Evolutionary conservation across 2,797 vertebrate species (phyloP), one percentile per base, ranked within the genome.

Genomic region (Pampus argenteus): DNA sequence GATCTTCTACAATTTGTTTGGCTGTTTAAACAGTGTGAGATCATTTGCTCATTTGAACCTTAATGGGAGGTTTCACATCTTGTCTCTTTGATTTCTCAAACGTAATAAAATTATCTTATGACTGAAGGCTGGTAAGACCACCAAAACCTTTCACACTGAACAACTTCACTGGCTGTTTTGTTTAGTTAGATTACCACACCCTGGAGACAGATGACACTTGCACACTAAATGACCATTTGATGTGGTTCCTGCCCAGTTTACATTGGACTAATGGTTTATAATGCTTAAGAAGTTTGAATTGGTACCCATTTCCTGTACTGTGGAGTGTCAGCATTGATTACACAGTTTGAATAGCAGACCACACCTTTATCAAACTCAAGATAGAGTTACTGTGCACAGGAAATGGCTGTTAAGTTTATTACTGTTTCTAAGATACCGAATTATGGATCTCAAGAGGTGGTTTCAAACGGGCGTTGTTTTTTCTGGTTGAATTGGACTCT

Each of bases 1-100:
- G 68, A 66, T 74, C 50, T 64, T 79, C 45, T 25, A 40, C 63
- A 74, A 60, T 59, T 44, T 70, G 63, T 61, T 69, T 65, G 57
- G 71, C 77, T 66, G 71, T 59, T 71, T 75, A 44, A 66, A 67
- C 51, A 61, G 29, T 0, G 34, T 88, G 85, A 88, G 76, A 59
- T 87, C 73, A 86, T 85, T 71, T 80, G 55, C 76, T 85, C 42
- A 71, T 65, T 74, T 81, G 48, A 81, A 82, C 50, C 62, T 49
- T 56, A 52, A 83, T 84, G 70, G 78, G 64, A 83, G 74, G 55
- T 71, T 71, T 61, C 36, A 34, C 17, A 3, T n/a, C n/a, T n/a
- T 58, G 9, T 66, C 15, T 52, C 55, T 86, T 78, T 68, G 7
- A 58, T 76, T 75, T 69, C 62, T 83, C 77, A 76, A 20, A 76